These are phyloP conservation scores for Papilio helenus DNA, from an alignment of 1,140 invertebrate species.

Conservation along the genomic window DNA sequence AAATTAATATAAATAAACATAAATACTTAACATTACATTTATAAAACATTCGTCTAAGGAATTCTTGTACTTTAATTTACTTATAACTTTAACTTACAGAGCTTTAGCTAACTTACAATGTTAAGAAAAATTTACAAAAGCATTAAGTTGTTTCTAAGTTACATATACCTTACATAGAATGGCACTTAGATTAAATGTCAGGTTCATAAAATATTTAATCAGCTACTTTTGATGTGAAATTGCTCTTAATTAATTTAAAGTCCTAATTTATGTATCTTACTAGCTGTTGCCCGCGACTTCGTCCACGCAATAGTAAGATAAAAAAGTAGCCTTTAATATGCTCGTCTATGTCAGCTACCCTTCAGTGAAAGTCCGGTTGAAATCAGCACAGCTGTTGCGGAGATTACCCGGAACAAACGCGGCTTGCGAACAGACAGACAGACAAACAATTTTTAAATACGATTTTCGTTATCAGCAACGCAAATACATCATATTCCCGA, in stretches of 20 bases:
- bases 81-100: slow-evolving; percentile 3
- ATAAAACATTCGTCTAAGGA: neutral
- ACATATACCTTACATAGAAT: slow-evolving; percentile 50
- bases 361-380: no score
- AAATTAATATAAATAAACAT: neutral
- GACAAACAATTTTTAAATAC: no score
- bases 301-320: no score
- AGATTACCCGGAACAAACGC: no score
- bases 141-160: slow-evolving; percentile 25
- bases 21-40: neutral
- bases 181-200: slow-evolving; percentile 65
- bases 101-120: neutral
- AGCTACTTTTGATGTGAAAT: neutral
- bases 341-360: no score
- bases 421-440: no score
- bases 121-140: slow-evolving; percentile 29
- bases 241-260: neutral
- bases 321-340: no score
- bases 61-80: slow-evolving; percentile 7
- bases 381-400: no score
- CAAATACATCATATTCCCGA: no score
- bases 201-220: neutral
- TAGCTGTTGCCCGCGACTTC: no score
- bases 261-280: neutral
- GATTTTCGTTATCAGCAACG: no score